Percentiles rank a stretch among this genome's conserved stretches.
Evolutionary conservation across 2,113 vertebrate species (phyloP).

Genomic region (Cariama cristata): DNA sequence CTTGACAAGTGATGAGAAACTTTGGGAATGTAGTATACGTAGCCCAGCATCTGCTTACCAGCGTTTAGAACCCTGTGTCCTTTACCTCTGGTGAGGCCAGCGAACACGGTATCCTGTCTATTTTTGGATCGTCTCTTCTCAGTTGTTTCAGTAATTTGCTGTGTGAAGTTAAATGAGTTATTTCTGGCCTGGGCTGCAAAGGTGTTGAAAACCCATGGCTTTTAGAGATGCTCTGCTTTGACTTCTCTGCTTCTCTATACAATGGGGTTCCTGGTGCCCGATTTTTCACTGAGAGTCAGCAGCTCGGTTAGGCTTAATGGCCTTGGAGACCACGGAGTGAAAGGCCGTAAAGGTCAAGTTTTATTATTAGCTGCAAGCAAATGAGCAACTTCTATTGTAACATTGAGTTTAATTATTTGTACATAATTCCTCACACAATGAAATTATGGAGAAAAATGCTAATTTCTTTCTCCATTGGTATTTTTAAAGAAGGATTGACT

Average conservation of each 20-base stretch:
- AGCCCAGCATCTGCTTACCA: constrained; percentile 22
- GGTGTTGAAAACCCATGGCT: constrained; percentile 15
- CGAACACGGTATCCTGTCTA: constrained; percentile 49
- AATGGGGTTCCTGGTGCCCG: not conserved
- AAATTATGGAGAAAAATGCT: not conserved
- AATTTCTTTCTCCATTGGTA: not conserved
- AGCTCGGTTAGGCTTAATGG: not conserved
- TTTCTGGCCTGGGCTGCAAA: not conserved
- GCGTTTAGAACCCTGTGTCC: constrained; percentile 38
- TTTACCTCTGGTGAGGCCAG: constrained; percentile 46
- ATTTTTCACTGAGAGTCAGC: not conserved
- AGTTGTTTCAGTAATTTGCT: constrained; percentile 62
- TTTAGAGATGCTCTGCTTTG: not conserved
- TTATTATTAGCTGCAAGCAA: not conserved
- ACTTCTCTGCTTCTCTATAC: not conserved
- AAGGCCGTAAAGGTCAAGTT: not conserved
- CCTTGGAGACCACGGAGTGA: not conserved
- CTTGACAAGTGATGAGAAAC: not conserved
- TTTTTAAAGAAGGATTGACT: not conserved
- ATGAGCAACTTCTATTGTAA: not conserved
- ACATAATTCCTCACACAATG: not conserved
- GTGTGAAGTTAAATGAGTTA: constrained; percentile 29
- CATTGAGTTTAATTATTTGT: not conserved
- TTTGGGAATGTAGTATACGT: not conserved
- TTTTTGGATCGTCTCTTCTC: constrained; percentile 56